Base-by-base conservation (phyloP, 2,888 invertebrate genomes). In the Pandemis heparana region DNA sequence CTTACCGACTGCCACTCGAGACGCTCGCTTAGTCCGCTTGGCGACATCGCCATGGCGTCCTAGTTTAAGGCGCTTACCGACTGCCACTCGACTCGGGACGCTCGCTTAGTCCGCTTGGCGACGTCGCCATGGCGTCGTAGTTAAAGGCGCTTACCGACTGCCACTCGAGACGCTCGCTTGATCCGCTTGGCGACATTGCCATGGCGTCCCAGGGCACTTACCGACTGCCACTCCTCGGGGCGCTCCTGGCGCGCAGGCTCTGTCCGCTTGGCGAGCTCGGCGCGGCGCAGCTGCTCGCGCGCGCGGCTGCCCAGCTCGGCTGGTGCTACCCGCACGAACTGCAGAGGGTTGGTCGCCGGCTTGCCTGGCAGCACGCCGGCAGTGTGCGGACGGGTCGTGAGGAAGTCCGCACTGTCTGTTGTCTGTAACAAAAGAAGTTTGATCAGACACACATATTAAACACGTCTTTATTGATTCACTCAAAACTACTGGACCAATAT, bases 211-310 rank as follows among this genome's bases (percentile, higher is more conserved):
- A 32, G 23, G 23, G 23, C 38, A 86, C 96, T 96, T 91, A 98
- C 98, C 95, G 97, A 97, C 94, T 98, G 98, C 98, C 98, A 98
- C 87, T 98, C 98, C 91, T 98, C 98, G 78, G 97, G 97, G 81
- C 97, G 97, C 88, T 98, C 97, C 81, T 97, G 96, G 75, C 96
- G 95, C 76, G 97, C 96, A 82, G 97, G 97, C 85, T 97, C 97
- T 70, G 97, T 96, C 82, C 97, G 96, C 90, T 97, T 97, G 73
- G 98, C 97, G 88, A 98, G 97, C 89, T 98, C 97, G 64, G 97
- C 97, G 83, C 97, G 96, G 82, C 97, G 96, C 75, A 98, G 95
- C 91, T 98, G 98, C 86, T 98, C 97, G 82, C 97, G 96, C 43
- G 98, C 98, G 76, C 97, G 96, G 85, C 97, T 97, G 92, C 97